A percentile compares a stretch with the other conserved stretches of the same genome.
phyloP scores from a whole-genome alignment of 2,113 vertebrate genomes.

The Ondatra zibethicus region DNA sequence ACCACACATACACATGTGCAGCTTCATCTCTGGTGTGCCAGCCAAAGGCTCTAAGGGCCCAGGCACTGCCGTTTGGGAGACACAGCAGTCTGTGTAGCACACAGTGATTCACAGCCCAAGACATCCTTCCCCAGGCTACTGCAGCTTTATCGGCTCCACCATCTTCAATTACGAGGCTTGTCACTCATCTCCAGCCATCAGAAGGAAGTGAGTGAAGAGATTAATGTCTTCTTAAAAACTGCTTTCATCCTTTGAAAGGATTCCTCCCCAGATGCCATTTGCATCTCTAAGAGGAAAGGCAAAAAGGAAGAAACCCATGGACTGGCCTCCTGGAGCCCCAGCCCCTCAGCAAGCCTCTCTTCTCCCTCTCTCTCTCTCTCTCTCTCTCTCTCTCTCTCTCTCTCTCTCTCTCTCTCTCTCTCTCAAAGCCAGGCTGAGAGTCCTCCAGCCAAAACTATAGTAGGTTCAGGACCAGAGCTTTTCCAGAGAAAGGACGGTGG shows the following conservation, averaged over 20 bases:
- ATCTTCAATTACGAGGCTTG: slow-evolving; percentile 84
- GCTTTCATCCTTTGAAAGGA: slow-evolving; percentile 80
- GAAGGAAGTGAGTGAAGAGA: slow-evolving; percentile 77
- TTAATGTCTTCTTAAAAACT: slow-evolving; percentile 81
- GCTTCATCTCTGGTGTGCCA: background rate
- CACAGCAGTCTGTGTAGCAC: slow-evolving; percentile 77
- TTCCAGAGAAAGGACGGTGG: background rate
- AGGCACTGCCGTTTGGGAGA: slow-evolving; percentile 76
- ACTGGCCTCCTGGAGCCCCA: background rate
- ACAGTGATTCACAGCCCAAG: slow-evolving; percentile 82
- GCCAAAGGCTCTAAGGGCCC: slow-evolving; percentile 38
- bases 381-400: background rate
- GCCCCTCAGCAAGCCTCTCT: background rate
- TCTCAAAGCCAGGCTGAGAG: background rate
- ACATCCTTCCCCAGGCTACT: slow-evolving; percentile 80
- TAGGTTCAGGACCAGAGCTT: background rate
- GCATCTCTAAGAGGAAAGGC: slow-evolving; percentile 69
- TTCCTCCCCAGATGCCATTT: slow-evolving; percentile 71
- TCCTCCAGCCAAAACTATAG: background rate
- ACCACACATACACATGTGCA: background rate
- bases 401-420: background rate
- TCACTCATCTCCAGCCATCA: slow-evolving; percentile 80
- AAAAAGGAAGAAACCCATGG: background rate
- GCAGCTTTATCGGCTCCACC: slow-evolving; percentile 77
- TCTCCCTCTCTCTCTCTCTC: background rate